Base-by-base conservation (phyloP, 2,113 vertebrate genomes). In the Corythaeola cristata region DNA sequence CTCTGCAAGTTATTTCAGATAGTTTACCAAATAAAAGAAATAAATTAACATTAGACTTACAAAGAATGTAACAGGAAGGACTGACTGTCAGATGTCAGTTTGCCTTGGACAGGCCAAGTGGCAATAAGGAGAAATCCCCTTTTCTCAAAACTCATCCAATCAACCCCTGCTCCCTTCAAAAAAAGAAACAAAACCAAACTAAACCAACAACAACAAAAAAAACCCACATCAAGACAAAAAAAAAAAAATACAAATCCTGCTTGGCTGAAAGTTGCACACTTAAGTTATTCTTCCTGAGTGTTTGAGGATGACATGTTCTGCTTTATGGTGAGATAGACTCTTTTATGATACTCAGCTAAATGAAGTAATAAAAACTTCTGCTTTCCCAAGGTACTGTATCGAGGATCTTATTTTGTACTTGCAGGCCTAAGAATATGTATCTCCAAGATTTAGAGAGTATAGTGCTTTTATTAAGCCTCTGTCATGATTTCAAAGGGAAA, bases 311-410 rank as follows among this genome's bases (percentile, higher is more conserved):
- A 58, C 59, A 45, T 20, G 26, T 74, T 62, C 35, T 72, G 55
- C 41, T 95, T 93, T 96, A 94, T 39, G 66, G 47, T 4, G 7
- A 95, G 50, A 92, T 85, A 58, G 6, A n/a, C 27, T 84, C 32
- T 89, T 94, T 93, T 91, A 92, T 83, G 88, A 76, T 84, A 44
- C 53, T 78, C 66, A 52, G 45, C 41, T 95, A 93, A 95, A 94
- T 67, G 41, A 93, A 90, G 62, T 60, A 82, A 93, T 93, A 97
- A 97, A 97, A 75, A 33, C 53, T 83, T 72, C 68, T 88, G 27
- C 64, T 96, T 90, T 88, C 63, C 55, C 32, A 72, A 72, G 76
- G 64, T 59, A 78, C 66, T 58, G 35, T 53, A 91, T 50, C 60
- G 81, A 87, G 62, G 79, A 64, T n/a, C 35, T 74, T 83, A 27